Percentiles rank a stretch among this genome's conserved stretches.
These are phyloP conservation scores for Nothocercus nigrocapillus DNA, from an alignment of 2,113 vertebrate genomes.

Conservation along the genomic window DNA sequence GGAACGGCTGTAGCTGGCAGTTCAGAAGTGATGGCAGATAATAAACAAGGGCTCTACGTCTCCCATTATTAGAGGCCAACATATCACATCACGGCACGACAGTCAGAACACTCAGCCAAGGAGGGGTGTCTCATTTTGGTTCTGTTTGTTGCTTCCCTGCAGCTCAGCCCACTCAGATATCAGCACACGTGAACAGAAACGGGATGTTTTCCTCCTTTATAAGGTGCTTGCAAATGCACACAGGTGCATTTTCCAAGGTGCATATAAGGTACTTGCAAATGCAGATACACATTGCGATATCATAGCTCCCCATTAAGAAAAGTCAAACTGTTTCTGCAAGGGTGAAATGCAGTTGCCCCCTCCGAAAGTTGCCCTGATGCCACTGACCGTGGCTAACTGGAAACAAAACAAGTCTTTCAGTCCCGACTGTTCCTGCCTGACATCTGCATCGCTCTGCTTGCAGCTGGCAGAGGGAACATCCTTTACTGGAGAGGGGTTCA, in stretches of 20 bases:
- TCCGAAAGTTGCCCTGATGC: not conserved
- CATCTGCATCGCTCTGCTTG: fast-evolving
- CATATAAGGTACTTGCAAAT: not conserved
- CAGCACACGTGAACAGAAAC: not conserved
- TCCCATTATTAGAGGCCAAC: not conserved
- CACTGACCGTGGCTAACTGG: not conserved
- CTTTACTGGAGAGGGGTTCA: not conserved
- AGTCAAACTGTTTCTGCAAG: not conserved
- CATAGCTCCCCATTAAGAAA: fast-evolving
- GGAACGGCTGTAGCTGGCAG: not conserved
- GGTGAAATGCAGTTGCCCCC: fast-evolving
- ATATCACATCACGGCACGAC: not conserved
- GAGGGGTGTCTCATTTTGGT: not conserved
- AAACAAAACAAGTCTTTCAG: not conserved
- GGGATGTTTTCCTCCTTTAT: not conserved
- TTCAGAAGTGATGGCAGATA: not conserved
- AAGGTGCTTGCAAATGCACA: not conserved
- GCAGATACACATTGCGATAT: fast-evolving
- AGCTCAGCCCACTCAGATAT: not conserved
- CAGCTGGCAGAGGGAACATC: not conserved
- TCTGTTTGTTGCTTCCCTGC: not conserved
- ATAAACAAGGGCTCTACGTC: not conserved
- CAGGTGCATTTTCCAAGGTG: too few species aligned
- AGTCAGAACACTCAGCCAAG: not conserved
- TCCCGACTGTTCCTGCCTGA: not conserved